Evolutionary conservation across 1,140 invertebrate genomes (phyloP).

Genomic region (Goniozus legneri): DNA sequence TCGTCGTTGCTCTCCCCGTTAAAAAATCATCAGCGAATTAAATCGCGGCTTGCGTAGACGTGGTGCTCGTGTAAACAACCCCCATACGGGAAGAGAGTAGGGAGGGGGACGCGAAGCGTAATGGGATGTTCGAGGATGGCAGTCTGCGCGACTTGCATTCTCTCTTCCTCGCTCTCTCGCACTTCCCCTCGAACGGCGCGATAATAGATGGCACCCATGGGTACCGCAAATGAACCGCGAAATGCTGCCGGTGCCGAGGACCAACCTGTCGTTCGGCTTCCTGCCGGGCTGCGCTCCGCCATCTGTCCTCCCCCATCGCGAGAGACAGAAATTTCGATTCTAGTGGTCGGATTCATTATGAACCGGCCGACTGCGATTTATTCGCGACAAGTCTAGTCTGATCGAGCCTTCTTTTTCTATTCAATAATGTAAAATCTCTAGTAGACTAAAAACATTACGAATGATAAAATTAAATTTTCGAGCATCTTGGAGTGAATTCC

Average conservation of each 20-base stretch:
- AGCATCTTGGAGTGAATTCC: no score
- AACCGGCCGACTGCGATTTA: no score
- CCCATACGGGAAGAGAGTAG: conserved; percentile 21
- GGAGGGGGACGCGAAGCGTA: neutral
- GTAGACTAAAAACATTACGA: no score
- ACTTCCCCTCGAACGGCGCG: conserved; percentile 20
- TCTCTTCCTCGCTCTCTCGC: conserved; percentile 6
- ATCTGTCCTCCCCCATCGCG: conserved; percentile 42
- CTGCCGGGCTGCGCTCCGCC: conserved; percentile 35
- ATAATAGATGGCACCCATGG: conserved; percentile 56
- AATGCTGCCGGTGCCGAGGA: conserved; percentile 48
- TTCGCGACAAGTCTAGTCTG: no score
- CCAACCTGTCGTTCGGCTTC: conserved; percentile 53
- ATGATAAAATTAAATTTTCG: no score
- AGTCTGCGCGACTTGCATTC: conserved; percentile 5
- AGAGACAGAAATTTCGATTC: no score
- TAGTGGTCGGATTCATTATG: no score
- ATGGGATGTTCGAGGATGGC: conserved; percentile 17
- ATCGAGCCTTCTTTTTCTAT: no score
- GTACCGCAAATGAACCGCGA: conserved; percentile 58
- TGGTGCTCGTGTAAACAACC: conserved; percentile 54
- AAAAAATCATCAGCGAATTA: conserved; percentile 57
- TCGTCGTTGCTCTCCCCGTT: conserved; percentile 32
- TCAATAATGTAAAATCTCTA: no score
- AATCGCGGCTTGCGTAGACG: conserved; percentile 42